Evolutionary conservation across 2,113 vertebrate genomes (phyloP).

Genomic region (Lucifuga dentata): DNA sequence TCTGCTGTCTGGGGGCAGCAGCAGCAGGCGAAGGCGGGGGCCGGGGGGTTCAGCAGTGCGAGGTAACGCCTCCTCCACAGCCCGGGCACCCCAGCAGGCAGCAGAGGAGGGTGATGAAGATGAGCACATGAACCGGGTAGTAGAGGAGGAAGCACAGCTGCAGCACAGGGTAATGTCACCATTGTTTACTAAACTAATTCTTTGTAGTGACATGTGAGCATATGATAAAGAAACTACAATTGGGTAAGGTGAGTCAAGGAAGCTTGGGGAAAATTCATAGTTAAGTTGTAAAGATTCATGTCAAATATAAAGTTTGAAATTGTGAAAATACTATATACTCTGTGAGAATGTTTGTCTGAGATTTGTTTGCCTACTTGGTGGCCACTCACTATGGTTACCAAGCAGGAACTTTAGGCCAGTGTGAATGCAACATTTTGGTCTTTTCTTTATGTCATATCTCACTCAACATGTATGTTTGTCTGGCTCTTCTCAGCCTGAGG

Average conservation of each 20-base stretch:
- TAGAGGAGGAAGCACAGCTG: conserved; percentile 87
- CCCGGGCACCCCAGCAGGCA: conserved; percentile 93
- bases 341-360: no score
- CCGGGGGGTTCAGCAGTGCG: conserved; percentile 89
- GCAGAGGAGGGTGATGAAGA: conserved; percentile 85
- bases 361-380: no score
- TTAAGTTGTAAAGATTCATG: no score
- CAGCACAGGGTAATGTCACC: conserved; percentile 78
- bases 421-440: conserved; percentile 2
- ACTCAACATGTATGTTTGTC: conserved; percentile 7
- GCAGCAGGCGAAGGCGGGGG: conserved; percentile 91
- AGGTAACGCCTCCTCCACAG: conserved; percentile 92
- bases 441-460: not conserved
- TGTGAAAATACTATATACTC: no score
- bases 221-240: not conserved
- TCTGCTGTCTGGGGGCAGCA: conserved; percentile 99
- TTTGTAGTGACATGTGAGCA: not conserved
- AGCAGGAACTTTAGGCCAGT: not conserved
- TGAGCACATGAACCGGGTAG: conserved; percentile 92
- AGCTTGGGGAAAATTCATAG: no score
- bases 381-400: no score
- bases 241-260: no score
- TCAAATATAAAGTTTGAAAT: no score
- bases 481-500: conserved; percentile 57
- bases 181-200: not conserved